A percentile compares a stretch with the other conserved stretches of the same genome.
phyloP scores from a whole-genome alignment of 2,888 invertebrate species.

The Neuroscelio doddi region DNA sequence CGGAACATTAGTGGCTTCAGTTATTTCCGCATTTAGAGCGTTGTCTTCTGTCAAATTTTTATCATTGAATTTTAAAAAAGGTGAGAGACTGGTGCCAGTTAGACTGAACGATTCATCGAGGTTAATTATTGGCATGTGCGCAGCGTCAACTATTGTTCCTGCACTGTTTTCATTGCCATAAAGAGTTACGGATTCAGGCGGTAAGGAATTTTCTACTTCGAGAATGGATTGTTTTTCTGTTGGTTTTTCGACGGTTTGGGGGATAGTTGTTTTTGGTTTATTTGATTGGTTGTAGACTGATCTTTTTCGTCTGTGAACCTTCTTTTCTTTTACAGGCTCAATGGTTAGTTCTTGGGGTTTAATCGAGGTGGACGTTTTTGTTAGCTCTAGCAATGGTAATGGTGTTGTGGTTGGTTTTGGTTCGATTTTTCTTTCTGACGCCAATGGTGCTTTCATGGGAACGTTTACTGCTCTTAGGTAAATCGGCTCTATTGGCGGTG shows the following conservation, averaged over 20 bases:
- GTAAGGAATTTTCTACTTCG: too few relatives aligned
- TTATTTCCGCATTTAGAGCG: not conserved
- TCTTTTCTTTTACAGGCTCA: too few relatives aligned
- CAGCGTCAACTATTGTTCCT: constrained; percentile 50
- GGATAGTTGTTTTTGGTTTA: not conserved
- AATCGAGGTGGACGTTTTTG: not conserved
- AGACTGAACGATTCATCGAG: constrained; percentile 57
- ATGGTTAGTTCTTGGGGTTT: too few relatives aligned
- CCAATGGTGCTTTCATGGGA: constrained; percentile 16
- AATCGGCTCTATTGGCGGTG: constrained; percentile 24
- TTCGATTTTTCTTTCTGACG: not conserved
- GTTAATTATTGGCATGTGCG: constrained; percentile 56
- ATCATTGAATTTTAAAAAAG: constrained; percentile 61
- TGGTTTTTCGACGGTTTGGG: not conserved
- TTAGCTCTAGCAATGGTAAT: not conserved
- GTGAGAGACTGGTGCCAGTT: constrained; percentile 60
- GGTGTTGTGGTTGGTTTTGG: not conserved
- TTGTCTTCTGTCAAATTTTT: constrained; percentile 34
- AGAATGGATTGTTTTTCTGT: too few relatives aligned
- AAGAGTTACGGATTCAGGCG: constrained; percentile 63
- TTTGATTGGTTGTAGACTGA: too few relatives aligned
- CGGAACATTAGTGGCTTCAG: not conserved
- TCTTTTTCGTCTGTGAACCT: too few relatives aligned
- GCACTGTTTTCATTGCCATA: constrained; percentile 57
- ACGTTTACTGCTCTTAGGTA: constrained; percentile 52